Percentiles rank a stretch among this genome's conserved stretches.
These are phyloP conservation scores for Rhegmatorhina hoffmannsi DNA, from an alignment of 2,113 vertebrate species.

Conservation along the genomic window DNA sequence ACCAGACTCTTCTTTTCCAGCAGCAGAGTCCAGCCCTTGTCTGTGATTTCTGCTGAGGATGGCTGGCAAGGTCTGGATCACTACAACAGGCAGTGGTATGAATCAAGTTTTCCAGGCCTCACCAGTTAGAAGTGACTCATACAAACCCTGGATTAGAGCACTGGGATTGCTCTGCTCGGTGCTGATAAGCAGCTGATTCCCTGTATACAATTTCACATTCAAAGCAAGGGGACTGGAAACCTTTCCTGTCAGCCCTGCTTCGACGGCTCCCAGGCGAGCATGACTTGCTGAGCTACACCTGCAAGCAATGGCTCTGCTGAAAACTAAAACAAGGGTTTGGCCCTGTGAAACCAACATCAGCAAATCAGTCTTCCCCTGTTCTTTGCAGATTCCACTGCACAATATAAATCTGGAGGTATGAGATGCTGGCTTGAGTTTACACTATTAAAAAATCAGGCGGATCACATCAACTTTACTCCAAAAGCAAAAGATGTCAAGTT, in stretches of 20 bases:
- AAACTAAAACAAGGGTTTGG: neutral
- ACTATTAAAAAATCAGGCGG: neutral
- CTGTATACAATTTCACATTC: constrained; percentile 56
- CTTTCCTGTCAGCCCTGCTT: constrained; percentile 54
- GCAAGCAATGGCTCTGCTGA: neutral
- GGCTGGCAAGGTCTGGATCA: neutral
- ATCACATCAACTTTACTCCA: neutral
- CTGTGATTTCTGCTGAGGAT: constrained; percentile 21
- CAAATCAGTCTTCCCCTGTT: neutral
- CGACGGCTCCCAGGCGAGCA: neutral
- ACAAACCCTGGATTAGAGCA: constrained; percentile 43
- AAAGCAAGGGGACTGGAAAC: constrained; percentile 56
- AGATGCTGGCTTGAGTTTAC: neutral
- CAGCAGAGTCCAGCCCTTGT: neutral
- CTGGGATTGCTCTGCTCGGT: constrained; percentile 26
- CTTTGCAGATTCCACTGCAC: neutral
- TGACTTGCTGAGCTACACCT: neutral
- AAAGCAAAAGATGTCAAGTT: neutral
- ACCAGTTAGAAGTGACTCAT: constrained; percentile 60
- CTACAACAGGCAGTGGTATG: constrained; percentile 6
- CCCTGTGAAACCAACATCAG: neutral
- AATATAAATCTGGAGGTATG: neutral
- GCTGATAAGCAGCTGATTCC: constrained; percentile 66
- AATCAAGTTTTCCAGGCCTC: constrained; percentile 65
- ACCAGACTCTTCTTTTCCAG: neutral